A percentile compares a stretch with the other conserved stretches of the same genome.
These are phyloP conservation scores for Monopterus albus DNA, from an alignment of 2,113 vertebrate genomes.

Conservation along the genomic window DNA sequence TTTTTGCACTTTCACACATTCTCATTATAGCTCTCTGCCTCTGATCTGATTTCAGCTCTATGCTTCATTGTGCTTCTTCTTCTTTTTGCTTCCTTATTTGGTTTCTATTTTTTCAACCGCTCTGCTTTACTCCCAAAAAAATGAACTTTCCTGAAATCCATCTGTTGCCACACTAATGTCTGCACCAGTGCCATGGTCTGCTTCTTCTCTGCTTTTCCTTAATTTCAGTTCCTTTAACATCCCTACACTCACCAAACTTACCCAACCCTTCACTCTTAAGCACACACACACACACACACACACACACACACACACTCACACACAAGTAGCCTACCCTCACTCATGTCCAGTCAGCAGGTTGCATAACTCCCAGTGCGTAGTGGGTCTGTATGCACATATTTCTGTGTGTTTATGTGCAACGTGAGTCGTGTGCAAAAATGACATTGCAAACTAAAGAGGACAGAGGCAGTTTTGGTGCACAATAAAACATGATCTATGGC, in stretches of 20 bases:
- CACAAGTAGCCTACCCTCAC: constrained; percentile 51
- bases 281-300: constrained; percentile 43
- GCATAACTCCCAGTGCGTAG: constrained; percentile 71
- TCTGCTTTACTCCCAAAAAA: constrained; percentile 60
- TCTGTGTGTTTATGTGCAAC: constrained; percentile 37
- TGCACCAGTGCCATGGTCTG: constrained; percentile 51
- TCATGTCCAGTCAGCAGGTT: constrained; percentile 79
- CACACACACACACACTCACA: too few species aligned
- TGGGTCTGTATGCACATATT: constrained; percentile 67
- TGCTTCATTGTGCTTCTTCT: constrained; percentile 68
- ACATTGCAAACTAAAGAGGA: constrained; percentile 78
- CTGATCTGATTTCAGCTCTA: constrained; percentile 68
- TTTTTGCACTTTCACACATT: constrained; percentile 66
- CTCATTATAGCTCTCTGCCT: constrained; percentile 73
- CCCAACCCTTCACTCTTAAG: constrained; percentile 35
- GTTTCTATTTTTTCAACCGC: constrained; percentile 19
- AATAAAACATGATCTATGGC: constrained; percentile 82
- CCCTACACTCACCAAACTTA: constrained; percentile 32
- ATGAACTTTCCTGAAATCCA: constrained; percentile 70
- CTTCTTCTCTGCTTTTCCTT: constrained; percentile 27
- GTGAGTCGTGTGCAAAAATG: constrained; percentile 67
- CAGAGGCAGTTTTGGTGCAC: constrained; percentile 76
- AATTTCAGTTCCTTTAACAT: constrained; percentile 45
- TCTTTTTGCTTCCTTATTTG: constrained; percentile 61
- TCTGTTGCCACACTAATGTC: constrained; percentile 68